Evolutionary conservation across 2,113 vertebrate species (phyloP).

Genomic region (Acanthisitta chloris): DNA sequence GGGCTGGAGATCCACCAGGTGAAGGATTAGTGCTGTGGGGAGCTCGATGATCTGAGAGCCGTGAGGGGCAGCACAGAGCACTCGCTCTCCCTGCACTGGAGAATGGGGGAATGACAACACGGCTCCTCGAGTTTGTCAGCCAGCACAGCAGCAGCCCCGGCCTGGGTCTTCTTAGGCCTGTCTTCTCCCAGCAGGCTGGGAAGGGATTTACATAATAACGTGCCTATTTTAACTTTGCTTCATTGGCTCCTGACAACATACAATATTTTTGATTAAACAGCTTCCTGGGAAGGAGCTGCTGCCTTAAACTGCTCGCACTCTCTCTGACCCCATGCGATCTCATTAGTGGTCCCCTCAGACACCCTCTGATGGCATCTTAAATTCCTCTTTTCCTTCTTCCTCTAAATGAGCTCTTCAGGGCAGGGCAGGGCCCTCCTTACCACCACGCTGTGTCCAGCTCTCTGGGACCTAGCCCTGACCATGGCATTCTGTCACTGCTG

Average conservation of each 20-base stretch:
- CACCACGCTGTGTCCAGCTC: rapidly evolving
- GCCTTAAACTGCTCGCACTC: neutral
- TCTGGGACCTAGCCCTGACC: neutral
- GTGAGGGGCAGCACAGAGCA: neutral
- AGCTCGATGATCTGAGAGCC: neutral
- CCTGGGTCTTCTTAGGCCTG: neutral
- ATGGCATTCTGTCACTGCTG: neutral
- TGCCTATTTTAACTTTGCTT: slow-evolving; percentile 12
- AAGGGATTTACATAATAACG: slow-evolving; percentile 14
- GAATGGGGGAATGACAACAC: neutral
- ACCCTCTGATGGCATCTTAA: neutral
- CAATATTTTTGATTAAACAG: slow-evolving; percentile 38
- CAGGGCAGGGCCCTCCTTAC: neutral
- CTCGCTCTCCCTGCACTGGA: neutral
- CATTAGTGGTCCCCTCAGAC: neutral
- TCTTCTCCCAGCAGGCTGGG: neutral
- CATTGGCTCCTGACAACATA: slow-evolving; percentile 24
- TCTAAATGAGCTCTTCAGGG: neutral
- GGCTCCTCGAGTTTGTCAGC: neutral
- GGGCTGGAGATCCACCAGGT: neutral
- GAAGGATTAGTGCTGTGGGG: neutral
- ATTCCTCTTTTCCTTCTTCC: neutral
- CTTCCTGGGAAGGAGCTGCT: slow-evolving; percentile 13
- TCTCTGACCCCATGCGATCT: neutral
- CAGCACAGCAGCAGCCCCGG: neutral